Evolutionary conservation across 1,140 invertebrate genomes (phyloP).

Genomic region (Caenorhabditis inopinata): DNA sequence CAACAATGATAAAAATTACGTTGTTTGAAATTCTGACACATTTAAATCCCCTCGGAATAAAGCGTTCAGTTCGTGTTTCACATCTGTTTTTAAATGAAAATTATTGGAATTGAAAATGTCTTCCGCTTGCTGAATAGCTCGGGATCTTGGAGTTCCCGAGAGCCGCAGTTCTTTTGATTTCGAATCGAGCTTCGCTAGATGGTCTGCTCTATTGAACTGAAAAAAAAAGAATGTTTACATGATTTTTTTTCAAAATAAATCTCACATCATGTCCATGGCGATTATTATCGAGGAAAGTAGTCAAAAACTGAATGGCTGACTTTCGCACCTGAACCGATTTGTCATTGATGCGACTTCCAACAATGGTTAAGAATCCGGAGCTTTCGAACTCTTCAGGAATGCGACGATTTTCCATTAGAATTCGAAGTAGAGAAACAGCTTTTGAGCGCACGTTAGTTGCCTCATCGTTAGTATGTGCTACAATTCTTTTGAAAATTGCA

Average conservation of each 20-base stretch:
- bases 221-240: neutral
- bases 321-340: conserved; percentile 1
- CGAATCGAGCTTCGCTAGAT: neutral
- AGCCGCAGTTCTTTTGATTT: neutral
- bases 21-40: no score
- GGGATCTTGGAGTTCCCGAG: neutral
- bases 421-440: neutral
- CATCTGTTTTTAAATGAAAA: neutral
- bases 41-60: neutral
- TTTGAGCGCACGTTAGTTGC: neutral
- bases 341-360: neutral
- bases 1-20: no score
- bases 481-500: neutral
- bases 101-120: neutral
- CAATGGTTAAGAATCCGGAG: neutral
- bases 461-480: neutral
- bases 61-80: neutral
- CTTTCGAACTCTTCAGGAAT: conserved; percentile 17
- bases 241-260: no score
- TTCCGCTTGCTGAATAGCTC: neutral
- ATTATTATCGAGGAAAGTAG: neutral
- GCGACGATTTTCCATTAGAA: neutral
- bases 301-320: neutral
- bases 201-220: neutral
- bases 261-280: conserved; percentile 6